Evolutionary conservation across 2,797 vertebrate genomes (phyloP).

Genomic region (Neostethus bicornis): DNA sequence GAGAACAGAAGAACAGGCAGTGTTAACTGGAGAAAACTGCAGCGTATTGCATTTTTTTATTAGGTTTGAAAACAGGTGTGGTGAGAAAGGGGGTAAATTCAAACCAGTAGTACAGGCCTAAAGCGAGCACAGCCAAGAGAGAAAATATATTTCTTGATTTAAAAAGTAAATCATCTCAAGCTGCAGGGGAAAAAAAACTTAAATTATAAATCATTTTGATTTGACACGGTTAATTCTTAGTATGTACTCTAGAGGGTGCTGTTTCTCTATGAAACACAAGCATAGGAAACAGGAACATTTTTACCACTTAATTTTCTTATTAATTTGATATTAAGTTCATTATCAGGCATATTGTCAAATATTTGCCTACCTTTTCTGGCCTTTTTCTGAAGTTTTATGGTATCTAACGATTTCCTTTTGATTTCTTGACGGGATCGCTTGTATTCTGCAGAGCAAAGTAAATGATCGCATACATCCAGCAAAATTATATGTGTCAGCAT

Average conservation of each 20-base stretch:
- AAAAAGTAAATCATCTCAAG: conserved; percentile 33
- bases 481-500: not conserved
- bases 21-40: conserved; percentile 61
- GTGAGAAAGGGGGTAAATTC: conserved; percentile 36
- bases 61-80: conserved; percentile 10
- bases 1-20: conserved; percentile 66
- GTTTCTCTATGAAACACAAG: conserved; percentile 25
- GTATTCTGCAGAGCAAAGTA: conserved; percentile 82
- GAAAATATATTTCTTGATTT: conserved; percentile 29
- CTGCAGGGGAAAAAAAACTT: conserved; percentile 24
- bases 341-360: not conserved
- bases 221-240: conserved; percentile 26
- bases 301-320: not conserved
- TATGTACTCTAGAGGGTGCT: conserved; percentile 56
- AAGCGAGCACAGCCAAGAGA: conserved; percentile 30
- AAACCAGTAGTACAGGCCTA: conserved; percentile 35
- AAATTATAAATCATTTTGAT: conserved; percentile 22
- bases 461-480: not conserved
- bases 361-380: conserved; percentile 90
- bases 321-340: not conserved
- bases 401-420: conserved; percentile 96
- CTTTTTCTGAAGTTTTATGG: conserved; percentile 96
- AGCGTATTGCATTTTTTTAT: conserved; percentile 41
- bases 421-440: conserved; percentile 97
- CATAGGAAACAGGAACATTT: not conserved